phyloP scores from a whole-genome alignment of 2,113 vertebrate genomes.

The Siniperca chuatsi region DNA sequence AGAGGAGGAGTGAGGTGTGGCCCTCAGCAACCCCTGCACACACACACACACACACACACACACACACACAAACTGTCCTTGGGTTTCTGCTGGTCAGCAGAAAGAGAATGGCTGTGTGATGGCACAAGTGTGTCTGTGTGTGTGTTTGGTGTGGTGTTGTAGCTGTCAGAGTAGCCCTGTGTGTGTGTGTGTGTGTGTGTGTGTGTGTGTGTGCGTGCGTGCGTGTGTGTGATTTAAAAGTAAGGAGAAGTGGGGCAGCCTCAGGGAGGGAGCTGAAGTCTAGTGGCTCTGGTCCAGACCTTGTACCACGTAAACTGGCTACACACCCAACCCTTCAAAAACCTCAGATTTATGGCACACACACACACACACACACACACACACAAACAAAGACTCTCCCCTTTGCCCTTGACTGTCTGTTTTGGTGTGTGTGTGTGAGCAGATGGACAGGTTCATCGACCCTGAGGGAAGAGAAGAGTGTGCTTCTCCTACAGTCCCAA shows the following conservation, averaged over 20 bases:
- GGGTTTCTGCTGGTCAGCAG: constrained; percentile 87
- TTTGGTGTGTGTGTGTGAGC: constrained; percentile 55
- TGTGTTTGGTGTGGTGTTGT: constrained; percentile 45
- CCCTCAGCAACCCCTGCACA: constrained; percentile 48
- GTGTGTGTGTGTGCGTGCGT: constrained; percentile 45
- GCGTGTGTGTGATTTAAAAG: constrained; percentile 59
- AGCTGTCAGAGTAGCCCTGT: constrained; percentile 55
- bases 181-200: constrained; percentile 13
- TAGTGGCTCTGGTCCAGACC: constrained; percentile 85
- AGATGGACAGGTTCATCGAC: constrained; percentile 77
- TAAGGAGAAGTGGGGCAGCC: constrained; percentile 53
- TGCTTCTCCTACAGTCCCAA: constrained; percentile 15
- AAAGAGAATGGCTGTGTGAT: constrained; percentile 84
- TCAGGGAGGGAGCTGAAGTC: constrained; percentile 72
- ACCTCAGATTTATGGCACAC: constrained; percentile 52
- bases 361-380: constrained; percentile 36
- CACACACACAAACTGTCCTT: constrained; percentile 77
- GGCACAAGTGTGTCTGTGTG: constrained; percentile 67
- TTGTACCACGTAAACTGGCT: constrained; percentile 79
- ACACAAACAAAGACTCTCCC: constrained; percentile 44
- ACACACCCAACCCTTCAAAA: constrained; percentile 56
- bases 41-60: constrained; percentile 47
- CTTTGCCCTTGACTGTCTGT: constrained; percentile 74
- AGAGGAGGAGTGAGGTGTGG: constrained; percentile 73
- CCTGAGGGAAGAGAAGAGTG: constrained; percentile 43